Evolutionary conservation across 2,888 invertebrate species (phyloP).

Genomic region (Parnassius apollo): DNA sequence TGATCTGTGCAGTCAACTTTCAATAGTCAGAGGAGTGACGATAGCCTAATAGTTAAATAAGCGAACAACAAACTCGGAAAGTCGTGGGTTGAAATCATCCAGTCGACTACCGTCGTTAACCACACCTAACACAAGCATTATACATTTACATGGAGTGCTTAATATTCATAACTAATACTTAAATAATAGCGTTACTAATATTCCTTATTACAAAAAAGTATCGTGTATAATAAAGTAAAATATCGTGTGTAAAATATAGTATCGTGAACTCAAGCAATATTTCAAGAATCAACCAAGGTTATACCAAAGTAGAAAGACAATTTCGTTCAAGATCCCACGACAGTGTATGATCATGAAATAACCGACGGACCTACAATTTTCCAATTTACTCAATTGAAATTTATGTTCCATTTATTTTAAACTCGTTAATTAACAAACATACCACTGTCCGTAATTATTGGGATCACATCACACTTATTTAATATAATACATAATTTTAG

Average conservation of each 20-base stretch:
- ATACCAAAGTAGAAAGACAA: conserved; percentile 5
- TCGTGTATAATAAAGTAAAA: too few relatives aligned
- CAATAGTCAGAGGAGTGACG: neutral
- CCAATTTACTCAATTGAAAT: conserved; percentile 17
- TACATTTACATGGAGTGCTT: too few relatives aligned
- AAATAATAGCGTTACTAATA: too few relatives aligned
- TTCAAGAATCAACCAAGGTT: neutral
- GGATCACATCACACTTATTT: neutral
- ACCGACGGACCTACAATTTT: conserved; percentile 9
- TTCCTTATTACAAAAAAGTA: too few relatives aligned
- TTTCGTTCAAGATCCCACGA: neutral
- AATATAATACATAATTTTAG: too few relatives aligned
- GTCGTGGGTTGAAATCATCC: too few relatives aligned
- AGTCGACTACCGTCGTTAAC: too few relatives aligned
- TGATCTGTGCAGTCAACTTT: neutral
- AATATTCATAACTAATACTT: too few relatives aligned
- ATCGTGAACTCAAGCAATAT: neutral
- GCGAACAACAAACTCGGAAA: too few relatives aligned
- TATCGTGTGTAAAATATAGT: neutral
- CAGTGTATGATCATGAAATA: neutral
- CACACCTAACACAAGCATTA: too few relatives aligned
- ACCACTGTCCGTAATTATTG: conserved; percentile 4
- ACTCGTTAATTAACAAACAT: neutral
- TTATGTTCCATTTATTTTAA: conserved; percentile 5
- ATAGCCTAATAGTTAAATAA: too few relatives aligned